phyloP scores from a whole-genome alignment of 1,140 invertebrate species.

The Tachypleus tridentatus region DNA sequence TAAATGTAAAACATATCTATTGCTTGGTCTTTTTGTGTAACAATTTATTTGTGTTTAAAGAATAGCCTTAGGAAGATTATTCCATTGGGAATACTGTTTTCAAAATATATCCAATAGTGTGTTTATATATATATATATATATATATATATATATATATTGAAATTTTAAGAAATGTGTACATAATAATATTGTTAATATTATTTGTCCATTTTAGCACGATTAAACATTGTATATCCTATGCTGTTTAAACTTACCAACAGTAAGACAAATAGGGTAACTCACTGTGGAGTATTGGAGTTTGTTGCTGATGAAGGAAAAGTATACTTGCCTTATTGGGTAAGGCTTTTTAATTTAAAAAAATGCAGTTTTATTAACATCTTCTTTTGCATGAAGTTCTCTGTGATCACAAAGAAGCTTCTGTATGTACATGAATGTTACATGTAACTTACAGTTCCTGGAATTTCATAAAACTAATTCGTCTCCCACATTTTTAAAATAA shows the following conservation, averaged over 20 bases:
- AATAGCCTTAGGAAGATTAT: too few relatives aligned
- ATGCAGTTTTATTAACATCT: too few relatives aligned
- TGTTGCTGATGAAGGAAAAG: constrained; percentile 96
- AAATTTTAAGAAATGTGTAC: constrained; percentile 20
- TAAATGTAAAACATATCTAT: too few relatives aligned
- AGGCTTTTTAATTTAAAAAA: constrained; percentile 21
- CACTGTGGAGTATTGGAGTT: constrained; percentile 99
- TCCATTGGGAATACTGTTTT: background rate
- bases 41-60: too few relatives aligned
- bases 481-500: too few relatives aligned
- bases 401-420: too few relatives aligned
- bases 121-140: background rate
- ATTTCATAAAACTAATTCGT: too few relatives aligned
- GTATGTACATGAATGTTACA: too few relatives aligned
- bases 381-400: too few relatives aligned
- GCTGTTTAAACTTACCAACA: constrained; percentile 92
- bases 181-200: too few relatives aligned
- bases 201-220: constrained; percentile 39
- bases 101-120: background rate
- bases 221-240: constrained; percentile 97
- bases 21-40: too few relatives aligned
- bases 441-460: too few relatives aligned
- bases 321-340: constrained; percentile 96
- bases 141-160: background rate
- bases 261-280: constrained; percentile 67